Percentiles rank a stretch among this genome's conserved stretches.
phyloP scores from a whole-genome alignment of 2,888 invertebrate genomes.

The Sphaeridia pumilis region DNA sequence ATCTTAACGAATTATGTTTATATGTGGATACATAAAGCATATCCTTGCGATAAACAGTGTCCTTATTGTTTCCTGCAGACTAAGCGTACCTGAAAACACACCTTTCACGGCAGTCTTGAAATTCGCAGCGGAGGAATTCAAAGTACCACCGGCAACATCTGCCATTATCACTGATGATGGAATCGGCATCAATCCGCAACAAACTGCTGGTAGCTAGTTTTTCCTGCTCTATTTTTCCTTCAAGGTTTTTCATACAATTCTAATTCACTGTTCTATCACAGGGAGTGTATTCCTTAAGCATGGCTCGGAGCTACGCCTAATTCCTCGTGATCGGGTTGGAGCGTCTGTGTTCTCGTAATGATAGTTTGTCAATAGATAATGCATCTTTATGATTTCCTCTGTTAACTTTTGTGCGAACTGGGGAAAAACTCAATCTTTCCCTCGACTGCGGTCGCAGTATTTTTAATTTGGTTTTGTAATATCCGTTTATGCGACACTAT shows the following conservation, averaged over 20 bases:
- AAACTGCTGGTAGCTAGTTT: conserved; percentile 93
- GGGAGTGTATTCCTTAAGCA: conserved; percentile 96
- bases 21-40: no score
- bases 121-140: conserved; percentile 99
- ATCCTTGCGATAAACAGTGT: no score
- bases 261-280: no score
- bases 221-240: no score
- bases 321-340: conserved; percentile 95
- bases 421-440: no score
- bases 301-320: conserved; percentile 87
- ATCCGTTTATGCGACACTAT: neutral
- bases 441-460: no score
- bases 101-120: conserved; percentile 98
- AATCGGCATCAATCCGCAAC: conserved; percentile 97
- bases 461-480: neutral
- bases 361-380: no score
- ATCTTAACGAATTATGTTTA: no score
- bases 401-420: no score
- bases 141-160: conserved; percentile 94
- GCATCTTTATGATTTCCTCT: no score
- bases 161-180: conserved; percentile 99
- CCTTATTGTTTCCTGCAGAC: conserved; percentile 49
- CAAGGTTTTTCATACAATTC: no score
- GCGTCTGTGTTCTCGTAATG: no score
- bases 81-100: conserved; percentile 92